Evolutionary conservation across 2,797 vertebrate species (phyloP).

Genomic region (Gallinago solitaria): DNA sequence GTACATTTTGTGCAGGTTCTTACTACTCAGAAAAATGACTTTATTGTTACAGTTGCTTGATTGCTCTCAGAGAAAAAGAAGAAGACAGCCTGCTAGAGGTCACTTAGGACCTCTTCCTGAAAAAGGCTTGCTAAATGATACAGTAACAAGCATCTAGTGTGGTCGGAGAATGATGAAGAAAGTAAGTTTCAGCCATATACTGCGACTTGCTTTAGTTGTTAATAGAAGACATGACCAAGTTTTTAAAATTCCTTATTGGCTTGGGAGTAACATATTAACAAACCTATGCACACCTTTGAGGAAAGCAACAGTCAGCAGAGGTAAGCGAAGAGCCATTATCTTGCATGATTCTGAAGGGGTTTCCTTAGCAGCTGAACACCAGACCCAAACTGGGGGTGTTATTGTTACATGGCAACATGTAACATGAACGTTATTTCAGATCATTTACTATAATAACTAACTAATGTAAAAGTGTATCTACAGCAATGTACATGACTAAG

Average conservation of each 20-base stretch:
- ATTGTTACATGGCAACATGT: not conserved
- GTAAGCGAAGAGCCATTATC: not conserved
- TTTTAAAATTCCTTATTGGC: not conserved
- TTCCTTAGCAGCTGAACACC: not conserved
- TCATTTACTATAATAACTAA: constrained; percentile 9
- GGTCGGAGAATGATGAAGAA: not conserved
- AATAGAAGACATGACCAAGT: not conserved
- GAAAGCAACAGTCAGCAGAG: not conserved
- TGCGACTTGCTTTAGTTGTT: not conserved
- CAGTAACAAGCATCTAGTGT: not conserved
- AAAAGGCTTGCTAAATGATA: constrained; percentile 16
- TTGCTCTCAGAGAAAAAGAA: not conserved
- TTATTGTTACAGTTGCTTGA: constrained; percentile 2
- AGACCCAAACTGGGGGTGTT: not conserved
- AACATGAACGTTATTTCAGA: not conserved
- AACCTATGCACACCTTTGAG: not conserved
- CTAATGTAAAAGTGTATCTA: constrained; percentile 18
- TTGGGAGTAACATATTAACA: not conserved
- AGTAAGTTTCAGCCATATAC: not conserved
- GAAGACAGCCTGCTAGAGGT: constrained; percentile 14
- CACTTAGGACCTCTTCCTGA: not conserved
- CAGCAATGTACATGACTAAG: constrained; percentile 8
- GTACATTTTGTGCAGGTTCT: not conserved
- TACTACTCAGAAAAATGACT: not conserved
- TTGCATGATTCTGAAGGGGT: not conserved